Evolutionary conservation across 2,888 invertebrate genomes (phyloP).

Genomic region (Apotomis turbidana): DNA sequence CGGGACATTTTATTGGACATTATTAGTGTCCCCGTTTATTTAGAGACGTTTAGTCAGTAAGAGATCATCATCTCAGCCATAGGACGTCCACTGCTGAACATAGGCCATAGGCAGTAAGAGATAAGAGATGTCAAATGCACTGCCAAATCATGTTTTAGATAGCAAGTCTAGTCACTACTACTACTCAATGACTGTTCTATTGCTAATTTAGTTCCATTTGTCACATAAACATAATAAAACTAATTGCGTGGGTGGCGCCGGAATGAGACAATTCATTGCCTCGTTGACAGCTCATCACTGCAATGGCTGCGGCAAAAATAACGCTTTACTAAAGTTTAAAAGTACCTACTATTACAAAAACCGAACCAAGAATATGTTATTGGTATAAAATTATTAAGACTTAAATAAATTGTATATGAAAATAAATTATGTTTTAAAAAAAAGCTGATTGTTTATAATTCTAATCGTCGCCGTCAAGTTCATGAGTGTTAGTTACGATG

Average conservation of each 20-base stretch:
- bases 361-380: too few relatives aligned
- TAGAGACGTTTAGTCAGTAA: slow-evolving; percentile 6
- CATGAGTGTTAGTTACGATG: neutral
- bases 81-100: too few relatives aligned
- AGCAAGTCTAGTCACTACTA: slow-evolving; percentile 13
- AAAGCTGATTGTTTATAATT: slow-evolving; percentile 1
- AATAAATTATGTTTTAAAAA: slow-evolving; percentile 1
- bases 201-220: slow-evolving; percentile 29
- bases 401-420: too few relatives aligned
- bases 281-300: slow-evolving; percentile 51
- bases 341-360: too few relatives aligned
- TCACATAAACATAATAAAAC: slow-evolving; percentile 54
- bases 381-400: too few relatives aligned
- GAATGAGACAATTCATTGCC: slow-evolving; percentile 58
- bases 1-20: slow-evolving; percentile 29
- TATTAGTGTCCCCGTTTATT: slow-evolving; percentile 14
- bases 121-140: neutral
- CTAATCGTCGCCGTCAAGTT: slow-evolving; percentile 2
- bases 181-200: slow-evolving; percentile 1
- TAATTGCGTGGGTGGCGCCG: slow-evolving; percentile 59
- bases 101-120: slow-evolving; percentile 1
- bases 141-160: neutral
- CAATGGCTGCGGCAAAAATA: slow-evolving; percentile 47
- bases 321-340: neutral
- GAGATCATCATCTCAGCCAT: too few relatives aligned